Evolutionary conservation across 2,888 invertebrate species (phyloP), one percentile per base, ranked within the genome.

Genomic region (Itoplectis maculator): DNA sequence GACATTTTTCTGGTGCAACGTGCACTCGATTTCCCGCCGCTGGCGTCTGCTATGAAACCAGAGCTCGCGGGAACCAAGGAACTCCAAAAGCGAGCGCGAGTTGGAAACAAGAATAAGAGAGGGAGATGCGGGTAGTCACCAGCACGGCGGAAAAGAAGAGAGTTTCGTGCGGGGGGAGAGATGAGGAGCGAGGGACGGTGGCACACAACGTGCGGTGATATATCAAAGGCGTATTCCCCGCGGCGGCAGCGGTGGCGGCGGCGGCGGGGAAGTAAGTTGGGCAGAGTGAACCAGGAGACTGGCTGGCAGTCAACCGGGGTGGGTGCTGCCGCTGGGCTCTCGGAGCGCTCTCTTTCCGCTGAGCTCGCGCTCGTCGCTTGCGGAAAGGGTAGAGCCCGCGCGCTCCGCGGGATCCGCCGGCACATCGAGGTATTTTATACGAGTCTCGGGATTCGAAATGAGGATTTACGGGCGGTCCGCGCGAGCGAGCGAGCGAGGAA

Each of bases 391-490:
- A 81, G 83, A 82, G 84, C n/a, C n/a, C n/a, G n/a, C n/a, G n/a
- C n/a, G n/a, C 81, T 68, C 66, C 61, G 72, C 47, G 56, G 69
- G 82, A 66, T 78, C 68, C 51, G n/a, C n/a, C 63, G 59, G 79
- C 73, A 69, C 73, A 73, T 82, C 82, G 88, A 86, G 89, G 87
- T 86, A 89, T 91, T 91, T 91, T 92, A 92, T 92, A 92, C 88
- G 92, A 91, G 91, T 90, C 90, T 90, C 87, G 90, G 81, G 84
- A 91, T 92, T 91, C 88, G 90, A 89, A 91, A 92, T 91, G 92
- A 91, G 90, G 88, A 92, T 92, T 92, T 92, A 92, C 91, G 92
- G 90, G 87, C 90, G 88, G 91, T 86, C 87, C 87, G 89, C 84
- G 85, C 74, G 76, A 79, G 77, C 79, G 87, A 84, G 85, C 74